These are phyloP conservation scores for Coregonus clupeaformis DNA, from an alignment of 2,113 vertebrate species.

Conservation along the genomic window DNA sequence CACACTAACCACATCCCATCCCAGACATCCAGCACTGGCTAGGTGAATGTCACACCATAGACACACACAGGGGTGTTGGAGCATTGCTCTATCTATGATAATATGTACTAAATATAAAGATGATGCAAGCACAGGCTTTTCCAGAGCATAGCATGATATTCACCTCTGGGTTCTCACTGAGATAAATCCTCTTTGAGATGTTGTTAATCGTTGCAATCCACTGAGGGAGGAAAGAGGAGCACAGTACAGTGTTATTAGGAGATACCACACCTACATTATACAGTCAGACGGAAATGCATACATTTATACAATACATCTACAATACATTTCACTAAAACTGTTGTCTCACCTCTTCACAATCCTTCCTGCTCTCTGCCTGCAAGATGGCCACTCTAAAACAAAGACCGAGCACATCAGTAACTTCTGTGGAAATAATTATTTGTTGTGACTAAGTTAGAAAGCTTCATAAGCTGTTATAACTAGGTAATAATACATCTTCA, in stretches of 20 bases:
- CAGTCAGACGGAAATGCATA: not conserved
- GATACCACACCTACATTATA: not conserved
- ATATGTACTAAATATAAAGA: not conserved
- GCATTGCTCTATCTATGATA: too few species aligned
- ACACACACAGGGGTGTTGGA: too few species aligned
- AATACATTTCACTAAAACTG: too few species aligned
- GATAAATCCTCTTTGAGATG: constrained; percentile 96
- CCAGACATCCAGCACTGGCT: not conserved
- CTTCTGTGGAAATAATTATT: not conserved
- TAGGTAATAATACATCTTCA: too few species aligned
- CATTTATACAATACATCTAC: not conserved
- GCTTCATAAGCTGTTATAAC: too few species aligned
- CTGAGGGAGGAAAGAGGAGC: constrained; percentile 65
- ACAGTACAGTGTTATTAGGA: not conserved
- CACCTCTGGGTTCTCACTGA: constrained; percentile 98
- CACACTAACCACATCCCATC: not conserved
- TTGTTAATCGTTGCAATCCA: constrained; percentile 99
- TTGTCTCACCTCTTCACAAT: constrained; percentile 92
- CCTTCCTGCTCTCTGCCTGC: constrained; percentile 95
- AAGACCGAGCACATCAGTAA: not conserved
- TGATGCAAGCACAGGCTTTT: not conserved
- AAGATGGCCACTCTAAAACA: constrained; percentile 85
- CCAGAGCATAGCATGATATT: constrained; percentile 23
- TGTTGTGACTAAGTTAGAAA: too few species aligned
- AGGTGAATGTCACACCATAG: not conserved